These are phyloP conservation scores for Garra rufa DNA, from an alignment of 2,113 vertebrate species.

Conservation along the genomic window DNA sequence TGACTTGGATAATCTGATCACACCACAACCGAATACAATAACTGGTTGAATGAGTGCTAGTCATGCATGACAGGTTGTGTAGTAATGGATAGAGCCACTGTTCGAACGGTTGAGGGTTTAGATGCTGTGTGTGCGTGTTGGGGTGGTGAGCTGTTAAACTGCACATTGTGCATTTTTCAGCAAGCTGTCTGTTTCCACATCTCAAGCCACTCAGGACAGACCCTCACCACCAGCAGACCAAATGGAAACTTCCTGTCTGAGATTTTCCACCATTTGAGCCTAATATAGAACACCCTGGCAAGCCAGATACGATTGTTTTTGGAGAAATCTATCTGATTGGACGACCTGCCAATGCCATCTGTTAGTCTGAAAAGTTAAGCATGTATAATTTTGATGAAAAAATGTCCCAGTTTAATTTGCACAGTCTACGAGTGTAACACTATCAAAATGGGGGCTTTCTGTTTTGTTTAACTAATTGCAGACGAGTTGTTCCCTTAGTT, in stretches of 20 bases:
- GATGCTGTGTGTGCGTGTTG: conserved; percentile 19
- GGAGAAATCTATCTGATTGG: conserved; percentile 13
- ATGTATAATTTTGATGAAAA: not conserved
- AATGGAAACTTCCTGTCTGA: conserved; percentile 55
- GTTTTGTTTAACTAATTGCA: not conserved
- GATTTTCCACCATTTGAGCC: conserved; percentile 40
- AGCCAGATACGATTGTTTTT: conserved; percentile 25
- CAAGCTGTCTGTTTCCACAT: conserved; percentile 37
- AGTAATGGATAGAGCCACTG: conserved; percentile 51
- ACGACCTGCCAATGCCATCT: not conserved
- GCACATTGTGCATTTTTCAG: conserved; percentile 53
- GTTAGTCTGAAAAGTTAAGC: not conserved
- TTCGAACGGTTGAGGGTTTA: conserved; percentile 58
- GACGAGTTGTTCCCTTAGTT: not conserved
- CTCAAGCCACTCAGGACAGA: conserved; percentile 47
- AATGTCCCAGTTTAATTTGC: not conserved
- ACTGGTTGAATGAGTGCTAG: conserved; percentile 60
- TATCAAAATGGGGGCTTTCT: not conserved
- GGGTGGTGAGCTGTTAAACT: conserved; percentile 11
- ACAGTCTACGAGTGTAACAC: not conserved
- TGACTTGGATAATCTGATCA: conserved; percentile 49
- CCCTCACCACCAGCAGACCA: conserved; percentile 28
- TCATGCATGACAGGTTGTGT: conserved; percentile 56
- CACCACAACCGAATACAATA: conserved; percentile 55
- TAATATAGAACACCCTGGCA: conserved; percentile 30